A percentile compares a stretch with the other conserved stretches of the same genome.
These are phyloP conservation scores for Hydrotaea cyrtoneurina DNA, from an alignment of 2,888 invertebrate species.

Conservation along the genomic window DNA sequence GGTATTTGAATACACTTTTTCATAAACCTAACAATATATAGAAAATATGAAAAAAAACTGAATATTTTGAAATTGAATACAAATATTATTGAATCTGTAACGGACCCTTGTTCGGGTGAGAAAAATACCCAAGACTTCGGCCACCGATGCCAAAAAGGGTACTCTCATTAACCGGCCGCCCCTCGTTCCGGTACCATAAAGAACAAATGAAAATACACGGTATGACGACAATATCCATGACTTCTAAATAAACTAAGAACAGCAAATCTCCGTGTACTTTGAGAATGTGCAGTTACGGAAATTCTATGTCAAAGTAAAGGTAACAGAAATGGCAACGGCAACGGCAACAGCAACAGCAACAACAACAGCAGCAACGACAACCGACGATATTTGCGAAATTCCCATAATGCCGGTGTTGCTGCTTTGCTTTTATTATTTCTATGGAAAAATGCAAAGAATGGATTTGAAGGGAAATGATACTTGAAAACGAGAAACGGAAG, in stretches of 20 bases:
- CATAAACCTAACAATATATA: too few relatives aligned
- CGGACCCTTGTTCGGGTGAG: too few relatives aligned
- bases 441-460: slow-evolving; percentile 46
- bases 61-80: too few relatives aligned
- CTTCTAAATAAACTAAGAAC: slow-evolving; percentile 16
- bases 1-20: too few relatives aligned
- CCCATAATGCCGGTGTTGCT: slow-evolving; percentile 40
- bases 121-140: too few relatives aligned
- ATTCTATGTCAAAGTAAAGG: slow-evolving; percentile 44
- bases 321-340: background rate
- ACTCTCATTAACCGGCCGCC: too few relatives aligned
- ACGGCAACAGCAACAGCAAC: background rate
- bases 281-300: slow-evolving; percentile 14
- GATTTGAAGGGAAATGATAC: slow-evolving; percentile 39
- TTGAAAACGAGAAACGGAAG: slow-evolving; percentile 27
- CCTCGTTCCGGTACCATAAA: background rate
- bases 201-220: background rate
- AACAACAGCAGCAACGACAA: background rate
- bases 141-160: too few relatives aligned
- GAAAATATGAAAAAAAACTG: too few relatives aligned
- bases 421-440: slow-evolving; percentile 39
- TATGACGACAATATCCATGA: slow-evolving; percentile 29
- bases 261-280: background rate
- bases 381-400: slow-evolving; percentile 2
- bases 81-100: too few relatives aligned